Evolutionary conservation across 2,797 vertebrate genomes (phyloP).

Genomic region (Gadopsis bispinosus): DNA sequence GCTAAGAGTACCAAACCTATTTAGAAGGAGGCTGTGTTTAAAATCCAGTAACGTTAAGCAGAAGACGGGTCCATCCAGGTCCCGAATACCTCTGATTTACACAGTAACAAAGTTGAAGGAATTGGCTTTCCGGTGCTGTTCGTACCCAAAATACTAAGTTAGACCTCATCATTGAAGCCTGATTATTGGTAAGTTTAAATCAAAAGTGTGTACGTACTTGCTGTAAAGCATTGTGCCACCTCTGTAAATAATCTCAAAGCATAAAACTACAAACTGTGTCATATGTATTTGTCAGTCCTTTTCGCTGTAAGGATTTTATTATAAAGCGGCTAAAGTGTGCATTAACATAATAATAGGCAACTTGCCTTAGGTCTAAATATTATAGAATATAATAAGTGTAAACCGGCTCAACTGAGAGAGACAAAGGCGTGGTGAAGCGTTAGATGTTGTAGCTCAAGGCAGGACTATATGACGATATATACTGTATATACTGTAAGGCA

Average conservation of each 20-base stretch:
- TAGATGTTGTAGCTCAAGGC: not conserved
- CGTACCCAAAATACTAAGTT: not conserved
- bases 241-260: not conserved
- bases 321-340: not conserved
- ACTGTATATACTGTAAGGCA: not conserved
- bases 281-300: not conserved
- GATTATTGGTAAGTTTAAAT: not conserved
- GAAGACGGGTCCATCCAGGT: not conserved
- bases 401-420: not conserved
- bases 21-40: not conserved
- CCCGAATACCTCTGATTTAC: too few relatives aligned
- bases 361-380: not conserved
- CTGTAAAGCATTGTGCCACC: not conserved
- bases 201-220: too few relatives aligned
- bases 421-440: not conserved
- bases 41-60: not conserved
- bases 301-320: not conserved
- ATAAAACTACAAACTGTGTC: not conserved
- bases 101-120: too few relatives aligned
- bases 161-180: not conserved
- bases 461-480: not conserved
- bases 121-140: too few relatives aligned
- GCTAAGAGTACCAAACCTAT: not conserved
- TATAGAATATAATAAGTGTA: not conserved
- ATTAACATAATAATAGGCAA: not conserved